Base-by-base conservation (phyloP, 2,113 vertebrate species). In the Passer montanus region DNA sequence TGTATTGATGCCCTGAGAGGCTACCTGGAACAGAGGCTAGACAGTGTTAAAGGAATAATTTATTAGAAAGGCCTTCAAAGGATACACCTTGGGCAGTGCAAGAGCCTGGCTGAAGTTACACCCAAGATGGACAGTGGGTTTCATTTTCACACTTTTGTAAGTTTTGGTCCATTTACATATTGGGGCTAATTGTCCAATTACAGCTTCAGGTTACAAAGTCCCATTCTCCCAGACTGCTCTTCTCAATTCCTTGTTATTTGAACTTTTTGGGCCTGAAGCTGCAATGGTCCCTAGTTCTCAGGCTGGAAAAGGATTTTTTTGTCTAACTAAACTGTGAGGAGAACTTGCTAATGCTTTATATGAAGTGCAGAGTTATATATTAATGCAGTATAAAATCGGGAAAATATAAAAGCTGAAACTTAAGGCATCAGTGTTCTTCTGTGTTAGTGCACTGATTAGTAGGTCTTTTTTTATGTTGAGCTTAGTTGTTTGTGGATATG, bases 271-370 rank as follows among this genome's bases (percentile, higher is more conserved):
- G 16, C 28, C 35, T 33, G 16, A 37, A 37, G 35, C 7, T 49
- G 13, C 2, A 50, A 15, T 2, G 1, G 22, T 33, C 35, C 22
- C 50, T 39, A 35, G 7, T 26, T 77, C 35, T 39, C 3, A 0
- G 74, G 10, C 21, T 77, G 22, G 28, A 50, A 62, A 62, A 50
- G 21, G 28, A 12, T 39, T 20, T 6, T 26, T 49, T 4, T 60
- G 22, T 50, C 13, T 20, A 6, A 50, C 16, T 62, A 21, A 26
- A 19, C 13, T 41, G 17, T 50, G 46, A 50, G 6, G 58, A 62
- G 13, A 62, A 21, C 35, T 33, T 50, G 58, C 23, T 63, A 27
- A 27, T 18, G 6, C 3, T 41, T 62, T 27, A 21, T 21, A 16
- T 50, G 13, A 31, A 33, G 13, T 27, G 33, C 17, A 62, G 35